Percentiles rank a stretch among this genome's conserved stretches.
These are phyloP conservation scores for Phyllostomus hastatus DNA, from an alignment of 2,113 vertebrate species.

Conservation along the genomic window DNA sequence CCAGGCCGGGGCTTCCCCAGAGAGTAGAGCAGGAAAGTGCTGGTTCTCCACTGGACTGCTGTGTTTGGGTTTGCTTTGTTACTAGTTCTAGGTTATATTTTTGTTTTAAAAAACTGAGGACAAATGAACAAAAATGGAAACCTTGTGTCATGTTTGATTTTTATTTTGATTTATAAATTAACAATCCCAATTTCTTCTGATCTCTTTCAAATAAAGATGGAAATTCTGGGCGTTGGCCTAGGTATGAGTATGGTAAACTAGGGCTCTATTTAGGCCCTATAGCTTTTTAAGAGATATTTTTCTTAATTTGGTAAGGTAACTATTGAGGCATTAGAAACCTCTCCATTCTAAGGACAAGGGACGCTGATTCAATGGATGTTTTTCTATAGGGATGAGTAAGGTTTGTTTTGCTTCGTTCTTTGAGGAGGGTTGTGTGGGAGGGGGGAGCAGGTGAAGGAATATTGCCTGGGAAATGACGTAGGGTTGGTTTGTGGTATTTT, in stretches of 20 bases:
- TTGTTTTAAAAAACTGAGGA: conserved; percentile 64
- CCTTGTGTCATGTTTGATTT: conserved; percentile 41
- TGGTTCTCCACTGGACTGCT: conserved; percentile 22
- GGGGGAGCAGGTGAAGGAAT: neutral
- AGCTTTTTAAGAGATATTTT: conserved; percentile 52
- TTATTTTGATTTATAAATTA: conserved; percentile 58
- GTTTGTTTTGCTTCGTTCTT: neutral
- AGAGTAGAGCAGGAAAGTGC: conserved; percentile 16
- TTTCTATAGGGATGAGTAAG: neutral
- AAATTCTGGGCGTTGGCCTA: neutral
- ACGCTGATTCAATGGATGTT: neutral
- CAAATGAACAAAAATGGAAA: conserved; percentile 67
- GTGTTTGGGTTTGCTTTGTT: conserved; percentile 63
- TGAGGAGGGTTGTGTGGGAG: neutral
- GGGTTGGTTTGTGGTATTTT: neutral
- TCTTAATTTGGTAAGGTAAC: conserved; percentile 36
- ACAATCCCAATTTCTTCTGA: neutral
- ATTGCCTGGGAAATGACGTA: neutral
- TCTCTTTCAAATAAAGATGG: conserved; percentile 28
- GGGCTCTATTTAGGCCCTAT: neutral
- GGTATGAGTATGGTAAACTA: neutral
- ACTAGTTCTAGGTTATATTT: conserved; percentile 54
- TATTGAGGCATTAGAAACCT: conserved; percentile 6
- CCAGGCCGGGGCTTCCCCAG: conserved; percentile 6
- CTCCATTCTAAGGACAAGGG: conserved; percentile 6